Evolutionary conservation across 2,113 vertebrate species (phyloP), one percentile per base, ranked within the genome.

Genomic region (Actinemys pallida): DNA sequence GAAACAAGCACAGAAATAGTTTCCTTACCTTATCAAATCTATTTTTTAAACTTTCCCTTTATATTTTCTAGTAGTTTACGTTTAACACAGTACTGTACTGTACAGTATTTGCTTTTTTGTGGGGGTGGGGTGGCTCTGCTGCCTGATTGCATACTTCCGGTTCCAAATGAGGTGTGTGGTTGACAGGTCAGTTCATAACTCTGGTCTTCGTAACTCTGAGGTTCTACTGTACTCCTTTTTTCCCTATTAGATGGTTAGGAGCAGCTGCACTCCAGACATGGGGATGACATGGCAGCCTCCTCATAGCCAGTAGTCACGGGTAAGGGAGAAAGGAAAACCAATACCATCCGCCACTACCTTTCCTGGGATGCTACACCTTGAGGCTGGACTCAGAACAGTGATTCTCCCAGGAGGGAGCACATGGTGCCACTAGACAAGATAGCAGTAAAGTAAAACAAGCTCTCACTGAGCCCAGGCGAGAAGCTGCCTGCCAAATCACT

Each of bases 251-350:
- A 10, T 62, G 92, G 45, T 14, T 90, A 56, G 31, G 12, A 86
- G 89, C 81, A 72, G 9, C 5, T n/a, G 35, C 5, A 89, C 83
- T 96, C 45, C 24, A 86, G n/a, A 83, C 14, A n/a, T 39, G 84
- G 47, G 83, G 31, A 27, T 78, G 8, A 13, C 0, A 0, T 39
- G 53, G 47, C 17, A 90, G 90, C 2, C 8, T 54, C 13, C 69
- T 54, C 57, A 89, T 50, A n/a, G 27, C 35, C 45, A 39, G 11
- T 4, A 72, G 19, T 81, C 10, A 0, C 8, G 24, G 35, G 10
- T 35, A 39, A 88, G 14, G 31, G 31, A 86, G 80, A 96, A 96
- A 69, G 14, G 6, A 52, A 35, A 87, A 93, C 86, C n/a, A 52
- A 65, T 59, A 39, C 65, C 57, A 12, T 4, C 13, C 83, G 10